Base-by-base conservation (phyloP, 2,888 invertebrate genomes). In the Polydrusus pterygomalis region DNA sequence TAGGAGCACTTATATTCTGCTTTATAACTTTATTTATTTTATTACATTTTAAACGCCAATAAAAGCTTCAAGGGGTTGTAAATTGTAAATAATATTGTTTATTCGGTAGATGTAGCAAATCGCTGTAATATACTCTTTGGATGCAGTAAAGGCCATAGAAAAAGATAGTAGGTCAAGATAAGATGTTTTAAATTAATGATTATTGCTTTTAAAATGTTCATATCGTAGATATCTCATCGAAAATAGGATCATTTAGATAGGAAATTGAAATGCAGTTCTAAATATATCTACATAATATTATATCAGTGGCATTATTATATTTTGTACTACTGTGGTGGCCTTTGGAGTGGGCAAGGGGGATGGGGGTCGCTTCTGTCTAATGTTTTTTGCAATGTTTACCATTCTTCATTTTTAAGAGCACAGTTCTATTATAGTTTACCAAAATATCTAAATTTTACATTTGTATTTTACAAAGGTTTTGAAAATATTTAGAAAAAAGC, bases 41-140 rank as follows among this genome's bases (percentile, higher is more conserved):
- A 20, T 51, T 11, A 20, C 17, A 51, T 11, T 8, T 11, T 2
- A 47, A 47, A 47, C 17, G 15, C 20, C 11, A 51, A 20, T 51
- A 51, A 20, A 51, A 51, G 20, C 11, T 51, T 3, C 20, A 18
- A 51, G 8, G 17, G 20, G 20, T 51, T 18, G 20, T 51, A 51
- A 51, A 51, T 51, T 20, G 20, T 20, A 51, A 51, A 20, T 51
- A 51, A 51, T 51, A 51, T 51, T n/a, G 11, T 51, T 18, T 51
- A 51, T 51, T 20, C n/a, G 20, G 51, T 51, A 20, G 11, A 51
- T 3, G 51, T 51, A 51, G 2, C 51, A 51, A 20, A 51, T 51
- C 51, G 51, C n/a, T n/a, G n/a, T n/a, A n/a, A 51, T 51, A 51
- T 7, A 20, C 20, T 51, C 1, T 51, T 20, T 51, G 9, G 51